Base-by-base conservation (phyloP, 2,888 invertebrate species). In the Masnerella sp. region DNA sequence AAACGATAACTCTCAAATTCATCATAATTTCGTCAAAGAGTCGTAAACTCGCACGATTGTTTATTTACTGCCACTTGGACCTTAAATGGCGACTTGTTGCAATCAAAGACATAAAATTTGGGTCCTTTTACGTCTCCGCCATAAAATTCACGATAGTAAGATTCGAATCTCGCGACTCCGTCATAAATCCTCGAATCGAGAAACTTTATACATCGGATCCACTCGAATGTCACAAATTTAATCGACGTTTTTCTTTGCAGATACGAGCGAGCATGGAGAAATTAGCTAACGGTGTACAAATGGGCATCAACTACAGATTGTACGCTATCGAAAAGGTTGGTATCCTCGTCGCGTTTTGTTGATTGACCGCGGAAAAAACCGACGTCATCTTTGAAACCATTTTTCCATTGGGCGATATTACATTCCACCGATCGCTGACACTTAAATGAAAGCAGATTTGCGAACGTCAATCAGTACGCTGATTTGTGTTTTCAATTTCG, bases 301-400 rank as follows among this genome's bases (percentile, higher is more conserved):
- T 93, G 76, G 95, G 94, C 79, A 92, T 93, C 76, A 95, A 95
- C 87, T 96, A 96, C 87, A 90, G 94, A 80, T 89, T 95, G 38
- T 92, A 93, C 80, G 91, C 92, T 17, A 89, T 93, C 20, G 93
- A 94, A 85, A 91, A 92, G 90, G 93, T 93, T 9, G 14, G 64
- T 67, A 67, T 5, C 34, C 17, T 14, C 18, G 4, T 5, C 12
- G 1, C 1, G 18, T 2, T 40, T 40, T 17, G 8, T 40, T 20
- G 5, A 40, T 17, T 40, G 20, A 18, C 15, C 40, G 9, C 17
- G 9, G 9, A 20, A 40, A 9, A 34, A 34, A 5, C 4, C 12
- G 2, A 17, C n/a, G 40, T 20, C 20, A 42, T 20, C 40, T 42
- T 42, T n/a, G 20, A 9, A 42, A 42, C 20, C 40, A 42, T 42